These are phyloP conservation scores for Acrocephalus arundinaceus DNA, from an alignment of 2,113 vertebrate species.

Conservation along the genomic window DNA sequence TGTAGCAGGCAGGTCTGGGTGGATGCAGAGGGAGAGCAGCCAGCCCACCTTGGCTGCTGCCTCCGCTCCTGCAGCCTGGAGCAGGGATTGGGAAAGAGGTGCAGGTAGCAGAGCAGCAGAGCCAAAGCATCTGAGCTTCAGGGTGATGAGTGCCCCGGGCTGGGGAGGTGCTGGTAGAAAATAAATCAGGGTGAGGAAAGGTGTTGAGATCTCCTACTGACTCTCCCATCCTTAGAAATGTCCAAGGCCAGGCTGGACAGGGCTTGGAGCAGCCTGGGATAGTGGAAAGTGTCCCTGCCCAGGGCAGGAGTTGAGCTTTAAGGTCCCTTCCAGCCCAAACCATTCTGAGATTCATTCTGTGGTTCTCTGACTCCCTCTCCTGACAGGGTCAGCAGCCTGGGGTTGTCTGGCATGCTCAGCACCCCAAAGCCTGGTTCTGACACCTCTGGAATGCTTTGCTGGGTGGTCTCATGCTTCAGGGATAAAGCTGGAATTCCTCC, in stretches of 20 bases:
- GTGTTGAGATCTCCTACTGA: neutral
- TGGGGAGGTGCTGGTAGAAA: neutral
- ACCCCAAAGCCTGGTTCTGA: neutral
- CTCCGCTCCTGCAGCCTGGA: neutral
- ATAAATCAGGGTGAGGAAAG: neutral
- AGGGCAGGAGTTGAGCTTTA: too few relatives aligned
- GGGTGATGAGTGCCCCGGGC: fast-evolving
- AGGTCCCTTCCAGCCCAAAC: neutral
- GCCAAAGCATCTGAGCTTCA: neutral
- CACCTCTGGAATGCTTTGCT: neutral
- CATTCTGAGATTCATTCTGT: neutral
- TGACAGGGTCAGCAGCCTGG: neutral
- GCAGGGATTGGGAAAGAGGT: neutral
- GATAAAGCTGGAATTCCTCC: neutral
- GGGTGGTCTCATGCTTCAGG: neutral
- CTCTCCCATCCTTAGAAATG: neutral
- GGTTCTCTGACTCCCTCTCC: neutral
- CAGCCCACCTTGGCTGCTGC: neutral
- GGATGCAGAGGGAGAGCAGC: neutral
- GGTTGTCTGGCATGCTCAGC: neutral
- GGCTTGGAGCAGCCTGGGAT: neutral
- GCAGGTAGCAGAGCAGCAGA: neutral
- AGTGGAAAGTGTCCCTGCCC: neutral
- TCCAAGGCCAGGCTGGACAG: fast-evolving
- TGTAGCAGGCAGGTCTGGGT: neutral